Evolutionary conservation across 2,888 invertebrate species (phyloP), one percentile per base, ranked within the genome.

Genomic region (Diplolepis rosae): DNA sequence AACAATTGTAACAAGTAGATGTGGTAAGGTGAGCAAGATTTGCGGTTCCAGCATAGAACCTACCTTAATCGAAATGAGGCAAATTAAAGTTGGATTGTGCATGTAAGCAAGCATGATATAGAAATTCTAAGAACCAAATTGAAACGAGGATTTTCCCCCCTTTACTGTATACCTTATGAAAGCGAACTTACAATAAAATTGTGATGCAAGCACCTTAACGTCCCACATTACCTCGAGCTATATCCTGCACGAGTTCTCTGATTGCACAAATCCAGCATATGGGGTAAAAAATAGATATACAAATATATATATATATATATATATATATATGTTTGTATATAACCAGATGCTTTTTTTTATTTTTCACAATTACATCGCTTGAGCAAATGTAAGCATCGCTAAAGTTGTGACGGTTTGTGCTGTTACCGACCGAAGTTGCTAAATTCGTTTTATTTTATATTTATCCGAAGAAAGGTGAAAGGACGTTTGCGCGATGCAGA

Each of bases 181-280:
- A 80, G 83, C 72, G 74, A 77, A 80, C 82, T 83, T 80, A 84
- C 84, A 84, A 84, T 81, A 79, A 82, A 82, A 78, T 79, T 68
- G 77, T 85, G 84, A 79, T 75, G 84, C 84, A 84, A 85, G 80
- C 80, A 82, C 81, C 81, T 81, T 82, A 82, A 82, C 79, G 80
- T 85, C 84, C 85, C 83, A 84, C 83, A 82, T 86, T 84, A 79
- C 81, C 82, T 78, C 75, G 82, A 82, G 77, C 81, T 80, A 83
- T 81, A 84, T 85, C 82, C 80, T 83, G 83, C 84, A 82, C 82
- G 82, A 82, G 80, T 81, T 80, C 77, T 77, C 73, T 76, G 84
- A 87, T 87, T 87, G 86, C 88, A 81, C 82, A 83, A 83, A 82
- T 79, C 75, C 56, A 71, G 66, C 77, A 70, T 51, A 79, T 76